These are phyloP conservation scores for Mormoops blainvillei DNA, from an alignment of 2,113 vertebrate genomes.

Conservation along the genomic window DNA sequence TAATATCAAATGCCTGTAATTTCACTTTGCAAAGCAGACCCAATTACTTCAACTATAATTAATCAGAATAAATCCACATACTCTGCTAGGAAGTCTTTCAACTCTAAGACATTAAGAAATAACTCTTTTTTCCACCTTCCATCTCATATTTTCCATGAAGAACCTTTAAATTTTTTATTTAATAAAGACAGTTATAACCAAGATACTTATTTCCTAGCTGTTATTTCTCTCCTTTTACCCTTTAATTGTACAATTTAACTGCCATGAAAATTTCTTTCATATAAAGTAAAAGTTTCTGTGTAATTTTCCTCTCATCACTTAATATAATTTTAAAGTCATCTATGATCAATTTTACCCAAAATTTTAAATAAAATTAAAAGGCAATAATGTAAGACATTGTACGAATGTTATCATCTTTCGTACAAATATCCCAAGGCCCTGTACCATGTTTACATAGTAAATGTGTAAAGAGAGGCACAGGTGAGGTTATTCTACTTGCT, in stretches of 20 bases:
- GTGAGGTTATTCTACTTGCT: not conserved
- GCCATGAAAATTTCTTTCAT: not conserved
- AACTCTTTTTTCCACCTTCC: not conserved
- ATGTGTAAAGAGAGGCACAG: not conserved
- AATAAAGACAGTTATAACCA: not conserved
- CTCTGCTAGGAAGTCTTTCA: slow-evolving; percentile 40
- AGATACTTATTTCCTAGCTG: not conserved
- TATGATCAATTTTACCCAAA: not conserved
- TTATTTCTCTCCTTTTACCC: not conserved
- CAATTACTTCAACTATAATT: slow-evolving; percentile 31
- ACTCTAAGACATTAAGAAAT: slow-evolving; percentile 52
- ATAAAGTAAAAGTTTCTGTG: not conserved
- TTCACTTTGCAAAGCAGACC: not conserved
- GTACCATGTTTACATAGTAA: not conserved
- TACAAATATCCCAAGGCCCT: not conserved
- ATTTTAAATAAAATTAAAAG: not conserved
- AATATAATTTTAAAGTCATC: not conserved
- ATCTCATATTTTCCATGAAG: not conserved
- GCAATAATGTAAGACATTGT: not conserved
- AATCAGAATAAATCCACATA: not conserved
- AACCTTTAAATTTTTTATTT: not conserved
- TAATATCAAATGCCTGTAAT: not conserved
- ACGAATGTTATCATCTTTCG: not conserved
- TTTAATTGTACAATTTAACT: not conserved
- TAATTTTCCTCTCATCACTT: not conserved